Conservation (phyloP, 1,140 invertebrate species). For the Pectinophora gossypiella region DNA sequence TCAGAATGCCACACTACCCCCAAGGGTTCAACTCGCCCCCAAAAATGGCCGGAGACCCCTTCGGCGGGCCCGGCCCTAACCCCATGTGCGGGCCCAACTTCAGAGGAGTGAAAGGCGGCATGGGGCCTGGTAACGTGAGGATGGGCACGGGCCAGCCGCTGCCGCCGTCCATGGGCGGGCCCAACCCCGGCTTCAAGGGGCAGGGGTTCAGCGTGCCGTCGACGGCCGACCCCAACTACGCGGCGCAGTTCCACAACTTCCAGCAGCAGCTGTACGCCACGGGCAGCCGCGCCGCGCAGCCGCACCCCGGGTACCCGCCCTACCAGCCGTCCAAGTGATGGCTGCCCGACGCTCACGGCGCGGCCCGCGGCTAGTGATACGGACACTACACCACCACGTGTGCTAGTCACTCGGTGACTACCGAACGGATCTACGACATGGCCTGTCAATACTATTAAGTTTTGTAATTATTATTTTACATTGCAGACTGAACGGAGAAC, state of each 20-base stretch:
- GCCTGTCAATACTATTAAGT: slow-evolving; percentile 8
- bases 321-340: slow-evolving; percentile 69
- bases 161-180: slow-evolving; percentile 86
- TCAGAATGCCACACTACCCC: slow-evolving; percentile 69
- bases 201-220: slow-evolving; percentile 88
- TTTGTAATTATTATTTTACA: slow-evolving; percentile 5
- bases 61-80: slow-evolving; percentile 38
- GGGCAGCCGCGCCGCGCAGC: slow-evolving; percentile 79
- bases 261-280: slow-evolving; percentile 96
- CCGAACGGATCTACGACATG: slow-evolving; percentile 3
- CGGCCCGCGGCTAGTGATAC: slow-evolving; percentile 14
- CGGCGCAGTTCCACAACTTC: slow-evolving; percentile 96
- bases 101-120: slow-evolving; percentile 59
- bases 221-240: slow-evolving; percentile 93
- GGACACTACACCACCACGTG: slow-evolving; percentile 13
- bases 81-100: slow-evolving; percentile 45
- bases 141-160: slow-evolving; percentile 78
- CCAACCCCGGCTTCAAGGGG: slow-evolving; percentile 84
- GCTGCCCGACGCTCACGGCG: slow-evolving; percentile 9
- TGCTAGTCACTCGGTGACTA: background rate
- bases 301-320: slow-evolving; percentile 59
- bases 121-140: slow-evolving; percentile 42
- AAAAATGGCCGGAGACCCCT: slow-evolving; percentile 62
- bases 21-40: slow-evolving; percentile 67
- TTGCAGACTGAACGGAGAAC: slow-evolving; percentile 2